Evolutionary conservation across 2,113 vertebrate species (phyloP).

Genomic region (Axis porcinus): DNA sequence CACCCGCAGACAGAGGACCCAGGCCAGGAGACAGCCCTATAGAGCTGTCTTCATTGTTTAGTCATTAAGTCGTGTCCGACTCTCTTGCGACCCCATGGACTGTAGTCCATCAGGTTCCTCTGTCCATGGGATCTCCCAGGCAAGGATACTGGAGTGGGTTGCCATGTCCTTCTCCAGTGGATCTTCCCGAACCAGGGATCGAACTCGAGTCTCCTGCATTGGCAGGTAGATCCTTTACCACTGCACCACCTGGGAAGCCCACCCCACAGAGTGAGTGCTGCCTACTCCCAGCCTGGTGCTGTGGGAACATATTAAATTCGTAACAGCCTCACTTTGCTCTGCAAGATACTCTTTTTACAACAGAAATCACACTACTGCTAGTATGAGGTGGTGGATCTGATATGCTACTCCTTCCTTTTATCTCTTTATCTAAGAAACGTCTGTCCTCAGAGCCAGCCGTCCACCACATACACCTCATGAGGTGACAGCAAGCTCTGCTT

Average conservation of each 20-base stretch:
- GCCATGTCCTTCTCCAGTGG: not conserved
- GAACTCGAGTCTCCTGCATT: not conserved
- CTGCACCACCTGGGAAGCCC: not conserved
- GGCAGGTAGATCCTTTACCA: not conserved
- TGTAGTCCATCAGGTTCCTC: not conserved
- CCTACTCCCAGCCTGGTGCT: not conserved
- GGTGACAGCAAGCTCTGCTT: not conserved
- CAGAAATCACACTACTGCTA: not conserved
- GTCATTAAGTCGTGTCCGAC: not conserved
- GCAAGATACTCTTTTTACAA: not conserved
- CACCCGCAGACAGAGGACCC: not conserved
- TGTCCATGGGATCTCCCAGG: not conserved
- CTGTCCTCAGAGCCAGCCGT: not conserved
- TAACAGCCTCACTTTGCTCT: not conserved
- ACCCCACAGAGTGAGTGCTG: not conserved
- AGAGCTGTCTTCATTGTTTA: not conserved
- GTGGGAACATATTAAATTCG: not conserved
- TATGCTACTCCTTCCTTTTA: not conserved
- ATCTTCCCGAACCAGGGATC: not conserved
- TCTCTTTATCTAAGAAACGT: not conserved
- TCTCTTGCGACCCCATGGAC: not conserved
- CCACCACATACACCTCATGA: too few species aligned
- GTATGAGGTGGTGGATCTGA: not conserved
- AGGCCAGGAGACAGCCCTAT: not conserved
- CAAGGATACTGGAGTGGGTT: not conserved